Evolutionary conservation across 2,888 invertebrate genomes (phyloP).

Genomic region (Halocaridina rubra): DNA sequence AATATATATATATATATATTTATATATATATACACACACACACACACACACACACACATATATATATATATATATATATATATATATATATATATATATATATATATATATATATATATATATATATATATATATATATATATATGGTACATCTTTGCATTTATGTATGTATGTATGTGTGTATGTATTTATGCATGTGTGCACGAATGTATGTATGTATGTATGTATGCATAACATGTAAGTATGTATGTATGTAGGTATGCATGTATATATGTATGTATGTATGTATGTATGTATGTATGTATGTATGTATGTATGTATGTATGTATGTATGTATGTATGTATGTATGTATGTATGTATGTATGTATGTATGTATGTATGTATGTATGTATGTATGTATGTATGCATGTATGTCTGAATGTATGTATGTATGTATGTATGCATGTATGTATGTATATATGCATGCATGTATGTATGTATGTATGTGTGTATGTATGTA

Average conservation of each 20-base stretch:
- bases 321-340: neutral
- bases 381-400: neutral
- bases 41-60: neutral
- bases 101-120: conserved; percentile 1
- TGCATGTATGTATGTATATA: neutral
- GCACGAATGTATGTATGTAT: neutral
- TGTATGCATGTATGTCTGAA: neutral
- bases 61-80: neutral
- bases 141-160: neutral
- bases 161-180: neutral
- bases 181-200: neutral
- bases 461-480: neutral
- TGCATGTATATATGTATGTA: neutral
- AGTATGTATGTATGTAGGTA: neutral
- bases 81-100: neutral
- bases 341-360: neutral
- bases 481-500: neutral
- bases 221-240: neutral
- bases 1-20: neutral
- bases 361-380: neutral
- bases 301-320: neutral
- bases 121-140: conserved; percentile 8
- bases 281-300: neutral
- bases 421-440: neutral
- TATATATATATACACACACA: neutral